Evolutionary conservation across 2,113 vertebrate species (phyloP).

Genomic region (Hucho hucho): DNA sequence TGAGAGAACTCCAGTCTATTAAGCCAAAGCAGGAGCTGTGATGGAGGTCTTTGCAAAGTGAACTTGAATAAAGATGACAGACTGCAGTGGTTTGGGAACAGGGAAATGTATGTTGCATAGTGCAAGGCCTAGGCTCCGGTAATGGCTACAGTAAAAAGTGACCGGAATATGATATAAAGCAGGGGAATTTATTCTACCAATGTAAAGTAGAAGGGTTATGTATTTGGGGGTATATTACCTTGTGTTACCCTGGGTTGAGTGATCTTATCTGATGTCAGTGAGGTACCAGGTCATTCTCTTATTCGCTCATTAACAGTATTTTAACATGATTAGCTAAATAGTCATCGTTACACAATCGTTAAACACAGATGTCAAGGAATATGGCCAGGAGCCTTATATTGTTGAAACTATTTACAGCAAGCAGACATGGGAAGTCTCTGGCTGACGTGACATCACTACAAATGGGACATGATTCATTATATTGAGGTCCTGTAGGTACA

Average conservation of each 20-base stretch:
- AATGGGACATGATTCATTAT: conserved; percentile 12
- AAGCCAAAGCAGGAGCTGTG: conserved; percentile 55
- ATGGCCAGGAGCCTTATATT: conserved; percentile 32
- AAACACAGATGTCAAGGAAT: conserved; percentile 57
- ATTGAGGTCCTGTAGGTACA: no score
- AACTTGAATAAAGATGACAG: conserved; percentile 65
- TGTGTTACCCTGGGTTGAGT: conserved; percentile 17
- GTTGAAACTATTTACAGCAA: conserved; percentile 30
- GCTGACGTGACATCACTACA: conserved; percentile 48
- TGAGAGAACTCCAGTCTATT: conserved; percentile 56
- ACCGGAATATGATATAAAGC: conserved; percentile 17
- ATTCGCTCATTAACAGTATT: conserved; percentile 65
- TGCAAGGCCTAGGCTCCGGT: conserved; percentile 37
- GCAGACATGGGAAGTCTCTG: conserved; percentile 39
- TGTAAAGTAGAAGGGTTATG: conserved; percentile 14
- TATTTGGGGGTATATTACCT: conserved; percentile 24
- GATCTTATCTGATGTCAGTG: conserved; percentile 57
- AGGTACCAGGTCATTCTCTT: conserved; percentile 56
- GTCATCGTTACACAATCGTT: conserved; percentile 54
- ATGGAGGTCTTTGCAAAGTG: conserved; percentile 53
- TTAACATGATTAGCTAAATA: conserved; percentile 73
- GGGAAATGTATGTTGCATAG: conserved; percentile 55
- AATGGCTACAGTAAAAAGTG: conserved; percentile 52
- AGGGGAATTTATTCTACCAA: conserved; percentile 4
- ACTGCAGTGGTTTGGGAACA: conserved; percentile 30